phyloP scores from a whole-genome alignment of 2,797 vertebrate genomes.

The Sphenopsis melanotis region DNA sequence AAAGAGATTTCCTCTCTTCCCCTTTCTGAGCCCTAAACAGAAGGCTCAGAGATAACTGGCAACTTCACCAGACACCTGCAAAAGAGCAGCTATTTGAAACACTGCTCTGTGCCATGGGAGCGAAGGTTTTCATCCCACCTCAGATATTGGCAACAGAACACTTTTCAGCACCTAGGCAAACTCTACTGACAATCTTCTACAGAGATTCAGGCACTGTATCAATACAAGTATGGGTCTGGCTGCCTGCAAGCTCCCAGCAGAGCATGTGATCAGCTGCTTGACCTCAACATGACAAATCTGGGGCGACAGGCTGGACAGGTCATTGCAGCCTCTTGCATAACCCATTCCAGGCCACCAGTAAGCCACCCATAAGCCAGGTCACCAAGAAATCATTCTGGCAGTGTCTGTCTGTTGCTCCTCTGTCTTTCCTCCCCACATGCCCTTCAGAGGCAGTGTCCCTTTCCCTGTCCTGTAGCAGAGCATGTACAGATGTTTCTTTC shows the following conservation, averaged over 20 bases:
- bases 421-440: neutral
- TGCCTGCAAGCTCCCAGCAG: neutral
- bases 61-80: neutral
- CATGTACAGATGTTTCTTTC: neutral
- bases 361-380: neutral
- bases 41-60: neutral
- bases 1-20: neutral
- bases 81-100: neutral
- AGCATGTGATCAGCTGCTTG: neutral
- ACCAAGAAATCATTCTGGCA: neutral
- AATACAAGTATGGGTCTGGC: neutral
- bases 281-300: neutral
- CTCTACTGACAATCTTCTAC: neutral
- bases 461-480: neutral
- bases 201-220: neutral
- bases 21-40: neutral
- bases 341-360: neutral
- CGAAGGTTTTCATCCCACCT: neutral
- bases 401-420: neutral
- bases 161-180: neutral
- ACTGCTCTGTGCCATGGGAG: neutral
- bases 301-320: neutral
- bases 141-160: neutral
- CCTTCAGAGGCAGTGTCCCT: neutral
- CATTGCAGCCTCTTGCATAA: neutral